phyloP scores from a whole-genome alignment of 2,113 vertebrate species.

The Coryphaenoides rupestris region DNA sequence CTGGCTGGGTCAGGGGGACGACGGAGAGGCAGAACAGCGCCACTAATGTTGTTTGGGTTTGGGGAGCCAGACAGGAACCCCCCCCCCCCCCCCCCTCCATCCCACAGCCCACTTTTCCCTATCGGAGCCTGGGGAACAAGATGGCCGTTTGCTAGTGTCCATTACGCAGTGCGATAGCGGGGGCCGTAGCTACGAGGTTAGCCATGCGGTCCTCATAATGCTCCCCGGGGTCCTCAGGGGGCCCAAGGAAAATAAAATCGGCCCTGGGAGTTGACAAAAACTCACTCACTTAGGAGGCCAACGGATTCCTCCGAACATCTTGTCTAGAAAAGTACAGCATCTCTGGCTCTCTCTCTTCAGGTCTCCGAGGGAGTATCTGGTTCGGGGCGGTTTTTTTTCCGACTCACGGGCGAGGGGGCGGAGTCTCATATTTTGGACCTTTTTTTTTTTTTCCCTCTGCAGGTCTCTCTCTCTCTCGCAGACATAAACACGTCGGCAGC shows the following conservation, averaged over 20 bases:
- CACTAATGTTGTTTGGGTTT: constrained; percentile 70
- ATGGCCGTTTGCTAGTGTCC: constrained; percentile 25
- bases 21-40: constrained; percentile 32
- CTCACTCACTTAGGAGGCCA: constrained; percentile 24
- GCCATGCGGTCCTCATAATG: constrained; percentile 18
- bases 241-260: constrained; percentile 7
- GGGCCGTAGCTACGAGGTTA: constrained; percentile 34
- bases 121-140: constrained; percentile 31
- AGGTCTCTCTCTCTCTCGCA: constrained; percentile 40
- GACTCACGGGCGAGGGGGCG: constrained; percentile 28
- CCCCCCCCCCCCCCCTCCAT: background rate
- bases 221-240: constrained; percentile 7
- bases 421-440: constrained; percentile 20
- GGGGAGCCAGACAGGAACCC: constrained; percentile 72
- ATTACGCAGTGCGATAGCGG: constrained; percentile 33
- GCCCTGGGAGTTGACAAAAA: constrained; percentile 19
- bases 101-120: constrained; percentile 5
- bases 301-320: constrained; percentile 25
- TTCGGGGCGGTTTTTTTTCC: constrained; percentile 30
- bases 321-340: constrained; percentile 20
- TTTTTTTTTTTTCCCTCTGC: constrained; percentile 41
- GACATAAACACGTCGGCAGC: constrained; percentile 14
- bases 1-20: constrained; percentile 22
- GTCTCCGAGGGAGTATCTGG: constrained; percentile 27
- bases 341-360: constrained; percentile 12